Evolutionary conservation across 2,888 invertebrate genomes (phyloP), one percentile per base, ranked within the genome.

Genomic region (Xylocampa areola): DNA sequence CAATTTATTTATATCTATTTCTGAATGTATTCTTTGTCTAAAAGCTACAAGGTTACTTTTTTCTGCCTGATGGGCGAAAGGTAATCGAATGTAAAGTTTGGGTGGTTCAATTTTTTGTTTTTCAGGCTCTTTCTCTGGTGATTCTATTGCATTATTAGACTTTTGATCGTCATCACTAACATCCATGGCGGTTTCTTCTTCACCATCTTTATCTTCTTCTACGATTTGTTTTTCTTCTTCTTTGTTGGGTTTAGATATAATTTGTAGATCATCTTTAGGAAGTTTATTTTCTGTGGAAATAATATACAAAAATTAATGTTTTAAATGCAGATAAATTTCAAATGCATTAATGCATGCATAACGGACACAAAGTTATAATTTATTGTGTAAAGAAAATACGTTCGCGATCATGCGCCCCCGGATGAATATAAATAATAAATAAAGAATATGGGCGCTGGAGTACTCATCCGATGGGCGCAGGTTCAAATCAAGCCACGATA

Each of bases 1-100:
- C 0, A 95, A 75, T 53, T 85, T 90, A 5, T 81, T 74, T 27
- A 87, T 68, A 58, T 94, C 91, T 43, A 94, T 88, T 61, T 94
- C 94, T 2, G 80, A 59, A 50, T 82, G 70, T 21, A 94, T 85
- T 79, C 82, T 89, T 58, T 87, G 84, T 57, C 85, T 87, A 21
- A 94, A 84, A 2, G 89, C 87, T 45, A 85, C 79, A 3, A 93
- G 77, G 60, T 94, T 94, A 62, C 83, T 89, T 68, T 89, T 89
- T 71, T 93, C 93, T 0, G 84, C 80, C 64, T 89, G 90, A 40
- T 87, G 85, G 1, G 88, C 87, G 53, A 85, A 89, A 0, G 91
- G 91, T 36, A 92, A 64, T 37, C 84, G 84, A 4, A 81, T 73
- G 1, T 74, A 65, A 2, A 84, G 67, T 55, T 77, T 76, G 1